Percentiles rank a stretch among this genome's conserved stretches.
These are phyloP conservation scores for Drosophila pseudotalamancana DNA, from an alignment of 2,888 invertebrate species.

Conservation along the genomic window DNA sequence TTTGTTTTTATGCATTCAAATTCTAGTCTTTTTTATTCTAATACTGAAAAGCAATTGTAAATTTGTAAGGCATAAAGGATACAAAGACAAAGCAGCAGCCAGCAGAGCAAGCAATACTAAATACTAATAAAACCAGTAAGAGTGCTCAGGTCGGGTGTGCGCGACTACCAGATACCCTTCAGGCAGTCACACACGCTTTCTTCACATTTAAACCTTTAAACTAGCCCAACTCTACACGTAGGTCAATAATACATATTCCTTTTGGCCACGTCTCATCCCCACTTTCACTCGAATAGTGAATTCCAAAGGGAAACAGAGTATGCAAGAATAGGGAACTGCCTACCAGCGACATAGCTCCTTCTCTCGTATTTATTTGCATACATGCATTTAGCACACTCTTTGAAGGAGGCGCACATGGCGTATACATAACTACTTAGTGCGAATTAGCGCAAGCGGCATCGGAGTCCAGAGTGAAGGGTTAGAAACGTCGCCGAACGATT, in stretches of 20 bases:
- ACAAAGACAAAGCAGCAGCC: conserved; percentile 38
- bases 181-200: too few species aligned
- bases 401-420: conserved; percentile 20
- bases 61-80: conserved; percentile 24
- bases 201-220: too few species aligned
- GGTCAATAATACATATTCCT: too few species aligned
- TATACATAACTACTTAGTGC: conserved; percentile 28
- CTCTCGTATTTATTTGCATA: conserved; percentile 14
- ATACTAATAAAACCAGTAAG: conserved; percentile 5
- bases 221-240: too few species aligned
- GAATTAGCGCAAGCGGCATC: conserved; percentile 34
- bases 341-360: conserved; percentile 3
- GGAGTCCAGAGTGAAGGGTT: conserved; percentile 19
- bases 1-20: conserved; percentile 46
- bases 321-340: too few species aligned
- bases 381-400: conserved; percentile 2
- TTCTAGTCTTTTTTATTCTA: conserved; percentile 46
- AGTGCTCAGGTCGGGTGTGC: background rate
- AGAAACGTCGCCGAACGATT: conserved; percentile 60
- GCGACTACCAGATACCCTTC: background rate
- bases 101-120: conserved; percentile 13
- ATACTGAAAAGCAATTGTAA: conserved; percentile 45
- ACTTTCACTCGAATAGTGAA: too few species aligned
- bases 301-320: too few species aligned
- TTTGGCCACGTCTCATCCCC: too few species aligned